These are phyloP conservation scores for Spea bombifrons DNA, from an alignment of 2,113 vertebrate genomes.

Conservation along the genomic window DNA sequence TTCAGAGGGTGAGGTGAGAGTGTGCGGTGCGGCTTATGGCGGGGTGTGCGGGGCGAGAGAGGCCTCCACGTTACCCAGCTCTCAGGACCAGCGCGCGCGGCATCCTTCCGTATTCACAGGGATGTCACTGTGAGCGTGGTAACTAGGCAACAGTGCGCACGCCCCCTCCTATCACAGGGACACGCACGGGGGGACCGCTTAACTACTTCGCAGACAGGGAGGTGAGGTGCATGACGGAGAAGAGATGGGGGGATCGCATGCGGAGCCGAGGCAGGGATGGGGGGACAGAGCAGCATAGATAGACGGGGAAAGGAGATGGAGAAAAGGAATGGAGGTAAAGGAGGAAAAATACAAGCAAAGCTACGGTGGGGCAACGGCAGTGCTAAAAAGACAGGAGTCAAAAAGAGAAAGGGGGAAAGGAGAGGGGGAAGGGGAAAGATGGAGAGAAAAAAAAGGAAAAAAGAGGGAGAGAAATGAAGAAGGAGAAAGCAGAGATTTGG, in stretches of 20 bases:
- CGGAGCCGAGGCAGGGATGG: not conserved
- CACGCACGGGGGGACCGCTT: conserved; percentile 42
- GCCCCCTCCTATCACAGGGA: conserved; percentile 44
- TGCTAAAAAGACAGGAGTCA: not conserved
- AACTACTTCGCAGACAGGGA: conserved; percentile 57
- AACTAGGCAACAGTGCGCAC: conserved; percentile 45
- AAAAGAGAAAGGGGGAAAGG: not conserved
- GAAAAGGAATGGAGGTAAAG: not conserved
- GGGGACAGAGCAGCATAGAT: not conserved
- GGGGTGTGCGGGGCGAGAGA: conserved; percentile 1
- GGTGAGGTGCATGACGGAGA: conserved; percentile 50
- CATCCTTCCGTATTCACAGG: conserved; percentile 48
- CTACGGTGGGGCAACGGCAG: not conserved
- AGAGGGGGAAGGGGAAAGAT: not conserved
- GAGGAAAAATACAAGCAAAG: not conserved
- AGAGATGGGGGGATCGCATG: conserved; percentile 11
- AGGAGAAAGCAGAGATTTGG: conserved; percentile 30
- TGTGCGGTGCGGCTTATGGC: conserved; percentile 1
- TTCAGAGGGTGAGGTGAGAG: not conserved
- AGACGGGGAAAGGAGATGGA: not conserved
- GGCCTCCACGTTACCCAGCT: conserved; percentile 47
- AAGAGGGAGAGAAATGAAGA: conserved; percentile 32
- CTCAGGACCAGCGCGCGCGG: conserved; percentile 41
- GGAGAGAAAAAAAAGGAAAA: conserved; percentile 29
- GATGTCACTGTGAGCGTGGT: conserved; percentile 48